These are phyloP conservation scores for Falco rusticolus DNA, from an alignment of 2,797 vertebrate genomes.

Conservation along the genomic window DNA sequence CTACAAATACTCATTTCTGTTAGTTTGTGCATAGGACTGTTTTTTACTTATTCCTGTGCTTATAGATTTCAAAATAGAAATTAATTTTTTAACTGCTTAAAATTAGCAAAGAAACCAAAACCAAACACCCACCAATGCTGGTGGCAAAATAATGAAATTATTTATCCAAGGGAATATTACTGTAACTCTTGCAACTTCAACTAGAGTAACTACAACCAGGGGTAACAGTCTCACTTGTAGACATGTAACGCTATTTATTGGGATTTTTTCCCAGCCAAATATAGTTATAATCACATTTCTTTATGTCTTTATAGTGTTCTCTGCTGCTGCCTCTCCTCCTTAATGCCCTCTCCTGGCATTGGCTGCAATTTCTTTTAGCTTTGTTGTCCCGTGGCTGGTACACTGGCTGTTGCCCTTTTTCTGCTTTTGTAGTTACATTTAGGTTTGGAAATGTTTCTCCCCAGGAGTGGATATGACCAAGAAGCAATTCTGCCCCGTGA, in stretches of 20 bases:
- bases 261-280: background rate
- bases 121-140: background rate
- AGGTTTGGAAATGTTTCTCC: background rate
- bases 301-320: background rate
- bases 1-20: background rate
- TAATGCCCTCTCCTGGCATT: background rate
- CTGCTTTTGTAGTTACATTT: background rate
- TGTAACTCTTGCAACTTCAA: background rate
- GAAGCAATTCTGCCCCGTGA: background rate
- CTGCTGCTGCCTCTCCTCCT: background rate
- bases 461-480: background rate
- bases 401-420: background rate
- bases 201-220: background rate
- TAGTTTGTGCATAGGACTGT: background rate
- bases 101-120: background rate
- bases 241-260: accelerated
- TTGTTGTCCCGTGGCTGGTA: background rate
- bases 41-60: background rate
- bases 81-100: background rate
- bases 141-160: background rate
- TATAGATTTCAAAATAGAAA: background rate
- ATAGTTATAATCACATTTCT: background rate
- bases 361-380: background rate
- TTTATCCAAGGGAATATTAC: background rate
- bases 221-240: background rate